Evolutionary conservation across 2,888 invertebrate genomes (phyloP), one percentile per base, ranked within the genome.

Genomic region (Alloplasta piceator): DNA sequence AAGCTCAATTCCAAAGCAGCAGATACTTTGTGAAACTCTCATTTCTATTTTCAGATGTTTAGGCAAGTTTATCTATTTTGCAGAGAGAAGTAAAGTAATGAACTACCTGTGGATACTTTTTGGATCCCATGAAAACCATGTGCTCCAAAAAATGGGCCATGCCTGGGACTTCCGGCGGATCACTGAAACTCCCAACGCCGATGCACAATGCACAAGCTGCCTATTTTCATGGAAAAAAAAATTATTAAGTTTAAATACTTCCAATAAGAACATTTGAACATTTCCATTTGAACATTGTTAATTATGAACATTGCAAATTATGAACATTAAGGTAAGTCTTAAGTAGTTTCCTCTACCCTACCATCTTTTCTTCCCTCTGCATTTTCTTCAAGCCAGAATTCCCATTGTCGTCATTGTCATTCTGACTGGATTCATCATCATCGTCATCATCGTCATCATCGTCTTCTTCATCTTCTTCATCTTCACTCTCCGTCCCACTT

Each of bases 91-190:
- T 12, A n/a, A 14, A 52, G 50, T n/a, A 16, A 12, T 58, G 1
- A 5, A 12, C 50, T 93, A 98, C 98, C 89, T 95, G 94, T 6
- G 96, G 97, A 91, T 96, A 98, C 90, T 97, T 98, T 88, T 96
- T 94, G 85, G 97, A 98, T 43, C 98, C 98, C 98, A 98, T 98
- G 89, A 98, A 98, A 26, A 98, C 96, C 98, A 98, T 97, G 91
- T 97, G 97, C 88, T 97, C 97, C 3, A 97, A 93, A 90, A 97
- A 97, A 91, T 97, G 97, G 0, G 97, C 96, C 90, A 97, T 91
- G 0, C 97, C 97, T 85, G 96, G 96, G 73, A 97, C 95, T 87
- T 94, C 94, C 6, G 93, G 92, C 0, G 97, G 97, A 92, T 97
- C 97, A 87, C 96, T 96, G 92, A 96, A 97, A 87, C 94, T 94